phyloP scores from a whole-genome alignment of 2,113 vertebrate genomes.

The Colinus virginianus region DNA sequence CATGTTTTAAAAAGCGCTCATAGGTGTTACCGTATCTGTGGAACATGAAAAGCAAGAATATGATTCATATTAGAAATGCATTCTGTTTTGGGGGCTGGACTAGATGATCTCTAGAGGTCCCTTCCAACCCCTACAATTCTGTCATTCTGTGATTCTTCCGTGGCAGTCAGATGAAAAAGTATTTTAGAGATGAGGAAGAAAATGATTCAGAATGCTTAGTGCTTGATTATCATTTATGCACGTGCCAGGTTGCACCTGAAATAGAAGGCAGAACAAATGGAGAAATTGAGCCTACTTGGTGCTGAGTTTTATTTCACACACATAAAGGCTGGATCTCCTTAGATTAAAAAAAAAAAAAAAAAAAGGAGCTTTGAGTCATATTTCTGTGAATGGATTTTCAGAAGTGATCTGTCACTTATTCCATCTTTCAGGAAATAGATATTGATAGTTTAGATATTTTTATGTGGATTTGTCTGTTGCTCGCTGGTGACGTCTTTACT shows the following conservation, averaged over 20 bases:
- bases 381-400: conserved; percentile 3
- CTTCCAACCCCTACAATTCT: no score
- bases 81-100: not conserved
- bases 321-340: not conserved
- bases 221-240: accelerated
- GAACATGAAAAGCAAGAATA: not conserved
- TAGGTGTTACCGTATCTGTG: not conserved
- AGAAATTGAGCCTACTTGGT: not conserved
- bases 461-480: not conserved
- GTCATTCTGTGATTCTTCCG: no score
- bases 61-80: not conserved
- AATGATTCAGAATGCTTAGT: not conserved
- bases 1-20: not conserved
- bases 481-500: not conserved
- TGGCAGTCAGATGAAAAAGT: not conserved
- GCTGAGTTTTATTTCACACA: not conserved
- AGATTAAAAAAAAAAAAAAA: not conserved
- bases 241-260: not conserved
- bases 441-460: not conserved
- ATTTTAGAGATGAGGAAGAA: not conserved
- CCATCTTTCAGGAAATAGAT: not conserved
- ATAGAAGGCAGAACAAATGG: not conserved
- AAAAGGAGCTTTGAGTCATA: not conserved
- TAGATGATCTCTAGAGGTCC: no score
- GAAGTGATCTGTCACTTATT: not conserved